A percentile compares a stretch with the other conserved stretches of the same genome.
phyloP scores from a whole-genome alignment of 2,113 vertebrate genomes.

The Oenanthe melanoleuca region DNA sequence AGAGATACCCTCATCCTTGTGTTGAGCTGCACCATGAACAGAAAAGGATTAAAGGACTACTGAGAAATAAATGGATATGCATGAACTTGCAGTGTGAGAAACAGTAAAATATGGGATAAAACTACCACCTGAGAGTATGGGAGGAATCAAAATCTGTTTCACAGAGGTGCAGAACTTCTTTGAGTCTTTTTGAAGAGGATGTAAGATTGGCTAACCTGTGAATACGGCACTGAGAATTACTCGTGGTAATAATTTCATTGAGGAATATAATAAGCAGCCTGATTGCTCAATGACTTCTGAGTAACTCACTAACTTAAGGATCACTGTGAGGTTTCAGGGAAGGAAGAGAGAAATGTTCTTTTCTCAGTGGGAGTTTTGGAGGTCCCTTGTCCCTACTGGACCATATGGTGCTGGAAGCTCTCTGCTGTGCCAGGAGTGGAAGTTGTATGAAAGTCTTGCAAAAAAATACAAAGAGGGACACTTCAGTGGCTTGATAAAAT shows the following conservation, averaged over 20 bases:
- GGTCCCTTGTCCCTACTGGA: not conserved
- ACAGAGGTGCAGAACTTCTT: not conserved
- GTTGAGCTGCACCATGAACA: not conserved
- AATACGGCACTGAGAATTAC: not conserved
- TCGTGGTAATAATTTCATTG: not conserved
- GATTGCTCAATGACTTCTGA: not conserved
- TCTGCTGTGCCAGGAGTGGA: not conserved
- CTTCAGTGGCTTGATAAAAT: not conserved
- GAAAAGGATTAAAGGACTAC: conserved; percentile 21
- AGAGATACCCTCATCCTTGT: not conserved
- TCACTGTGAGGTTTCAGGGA: not conserved
- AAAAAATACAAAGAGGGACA: not conserved
- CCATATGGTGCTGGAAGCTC: fast-evolving
- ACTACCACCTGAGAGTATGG: not conserved
- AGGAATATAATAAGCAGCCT: not conserved
- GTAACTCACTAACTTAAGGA: not conserved
- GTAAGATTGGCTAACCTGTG: not conserved
- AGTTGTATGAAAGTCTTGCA: not conserved
- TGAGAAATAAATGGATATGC: not conserved
- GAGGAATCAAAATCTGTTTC: conserved; percentile 25
- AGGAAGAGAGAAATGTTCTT: not conserved
- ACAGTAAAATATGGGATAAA: conserved; percentile 10
- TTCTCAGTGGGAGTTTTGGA: not conserved
- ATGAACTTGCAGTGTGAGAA: not conserved
- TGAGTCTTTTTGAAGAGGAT: not conserved